phyloP scores from a whole-genome alignment of 2,888 invertebrate genomes.

The Cheilosia grossa region DNA sequence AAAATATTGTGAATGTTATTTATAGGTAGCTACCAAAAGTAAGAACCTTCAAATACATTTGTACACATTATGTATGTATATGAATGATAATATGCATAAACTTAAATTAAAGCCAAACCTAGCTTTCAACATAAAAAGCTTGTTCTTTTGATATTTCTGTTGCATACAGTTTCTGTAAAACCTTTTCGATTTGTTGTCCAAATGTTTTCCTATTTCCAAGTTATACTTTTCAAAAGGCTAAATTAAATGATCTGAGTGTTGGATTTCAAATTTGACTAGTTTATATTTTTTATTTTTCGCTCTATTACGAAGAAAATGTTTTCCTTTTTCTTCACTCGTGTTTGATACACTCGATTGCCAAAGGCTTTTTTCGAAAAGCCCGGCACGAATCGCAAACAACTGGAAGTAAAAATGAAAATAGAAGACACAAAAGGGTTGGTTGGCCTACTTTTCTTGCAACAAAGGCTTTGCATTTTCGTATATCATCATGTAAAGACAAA shows the following conservation, averaged over 20 bases:
- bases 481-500: no score
- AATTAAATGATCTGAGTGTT: background rate
- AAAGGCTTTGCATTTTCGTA: no score
- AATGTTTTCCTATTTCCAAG: background rate
- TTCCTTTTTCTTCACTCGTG: background rate
- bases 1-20: constrained; percentile 68
- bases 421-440: no score
- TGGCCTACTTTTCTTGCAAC: no score
- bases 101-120: constrained; percentile 38
- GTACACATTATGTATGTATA: constrained; percentile 6
- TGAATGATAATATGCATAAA: constrained; percentile 46
- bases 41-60: constrained; percentile 46
- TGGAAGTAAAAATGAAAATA: no score
- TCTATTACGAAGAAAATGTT: background rate
- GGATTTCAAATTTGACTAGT: constrained; percentile 36
- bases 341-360: background rate
- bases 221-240: background rate
- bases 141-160: constrained; percentile 22
- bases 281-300: background rate
- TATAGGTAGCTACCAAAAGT: constrained; percentile 71
- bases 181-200: constrained; percentile 9
- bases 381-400: no score
- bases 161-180: constrained; percentile 8
- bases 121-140: constrained; percentile 28
- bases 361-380: no score